Conservation (phyloP, 2,113 vertebrate genomes). For the Lepus europaeus region DNA sequence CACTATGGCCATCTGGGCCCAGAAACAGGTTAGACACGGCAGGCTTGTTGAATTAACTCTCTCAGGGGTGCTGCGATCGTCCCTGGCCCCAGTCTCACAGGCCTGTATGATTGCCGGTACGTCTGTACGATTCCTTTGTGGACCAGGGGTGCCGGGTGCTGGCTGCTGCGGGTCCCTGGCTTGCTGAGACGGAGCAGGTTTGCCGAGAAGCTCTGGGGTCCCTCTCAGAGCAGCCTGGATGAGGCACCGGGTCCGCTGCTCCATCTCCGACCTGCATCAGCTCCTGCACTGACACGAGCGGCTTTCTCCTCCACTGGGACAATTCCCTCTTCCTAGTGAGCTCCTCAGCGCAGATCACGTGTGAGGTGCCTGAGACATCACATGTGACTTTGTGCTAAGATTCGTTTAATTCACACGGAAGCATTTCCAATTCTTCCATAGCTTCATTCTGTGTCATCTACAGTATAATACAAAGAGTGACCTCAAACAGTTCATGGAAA, state of each 20-base stretch:
- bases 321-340: not conserved
- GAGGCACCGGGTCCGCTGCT: not conserved
- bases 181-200: too few relatives aligned
- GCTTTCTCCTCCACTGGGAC: not conserved
- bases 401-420: not conserved
- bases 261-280: fast-evolving
- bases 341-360: not conserved
- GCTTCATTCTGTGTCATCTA: not conserved
- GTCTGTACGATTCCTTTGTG: too few relatives aligned
- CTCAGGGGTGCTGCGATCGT: fast-evolving
- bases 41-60: fast-evolving
- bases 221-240: not conserved
- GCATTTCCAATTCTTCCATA: not conserved
- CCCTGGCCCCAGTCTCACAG: fast-evolving
- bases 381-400: not conserved
- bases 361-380: not conserved
- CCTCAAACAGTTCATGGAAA: too few relatives aligned
- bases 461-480: too few relatives aligned
- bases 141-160: too few relatives aligned
- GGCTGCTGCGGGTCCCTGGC: too few relatives aligned
- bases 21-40: not conserved
- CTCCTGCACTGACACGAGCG: fast-evolving
- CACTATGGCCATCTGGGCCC: not conserved
- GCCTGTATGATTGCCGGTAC: too few relatives aligned
- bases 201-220: not conserved